Conservation (phyloP, 2,888 invertebrate species). For the Amphipoea oculea region DNA sequence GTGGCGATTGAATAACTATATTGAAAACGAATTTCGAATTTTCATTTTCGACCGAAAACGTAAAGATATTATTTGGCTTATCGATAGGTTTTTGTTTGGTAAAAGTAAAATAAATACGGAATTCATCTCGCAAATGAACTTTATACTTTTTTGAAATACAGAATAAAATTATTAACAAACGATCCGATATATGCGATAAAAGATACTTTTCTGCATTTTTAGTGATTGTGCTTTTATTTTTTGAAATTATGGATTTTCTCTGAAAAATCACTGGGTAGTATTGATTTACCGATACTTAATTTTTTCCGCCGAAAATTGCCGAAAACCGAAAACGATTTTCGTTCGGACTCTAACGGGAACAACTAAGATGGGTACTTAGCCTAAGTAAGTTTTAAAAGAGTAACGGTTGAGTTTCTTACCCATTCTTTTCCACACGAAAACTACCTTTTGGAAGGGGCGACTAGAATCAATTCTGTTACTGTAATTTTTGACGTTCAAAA, state of each 20-base stretch:
- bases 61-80: background rate
- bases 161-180: too few species aligned
- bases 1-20: background rate
- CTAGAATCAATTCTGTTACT: too few species aligned
- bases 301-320: background rate
- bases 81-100: too few species aligned
- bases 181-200: background rate
- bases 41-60: background rate
- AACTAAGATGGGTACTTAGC: background rate
- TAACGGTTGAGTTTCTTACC: too few species aligned
- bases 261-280: background rate
- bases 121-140: background rate
- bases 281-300: background rate
- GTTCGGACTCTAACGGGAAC: background rate
- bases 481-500: too few species aligned
- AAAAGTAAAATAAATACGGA: background rate
- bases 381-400: too few species aligned
- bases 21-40: background rate
- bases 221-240: background rate
- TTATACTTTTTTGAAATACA: background rate
- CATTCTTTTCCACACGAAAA: too few species aligned
- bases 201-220: background rate
- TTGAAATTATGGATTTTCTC: background rate
- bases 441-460: too few species aligned
- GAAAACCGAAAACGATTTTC: background rate